Evolutionary conservation across 2,888 invertebrate species (phyloP).

Genomic region (Yponomeuta cagnagella): DNA sequence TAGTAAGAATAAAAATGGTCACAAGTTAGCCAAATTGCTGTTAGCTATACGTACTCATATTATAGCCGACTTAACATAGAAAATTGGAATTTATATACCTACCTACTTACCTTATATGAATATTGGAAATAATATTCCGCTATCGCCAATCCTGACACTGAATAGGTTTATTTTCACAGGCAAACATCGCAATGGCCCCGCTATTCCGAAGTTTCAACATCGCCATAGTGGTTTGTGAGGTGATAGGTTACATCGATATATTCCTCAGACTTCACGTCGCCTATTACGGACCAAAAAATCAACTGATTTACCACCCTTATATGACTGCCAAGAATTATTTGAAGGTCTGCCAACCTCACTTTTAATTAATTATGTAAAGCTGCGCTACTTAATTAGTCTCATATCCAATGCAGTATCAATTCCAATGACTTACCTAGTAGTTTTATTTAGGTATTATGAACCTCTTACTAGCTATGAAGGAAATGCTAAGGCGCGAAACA

Average conservation of each 20-base stretch:
- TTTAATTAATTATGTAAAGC: neutral
- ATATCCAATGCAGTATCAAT: too few species aligned
- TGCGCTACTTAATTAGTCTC: neutral
- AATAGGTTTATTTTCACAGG: constrained; percentile 33
- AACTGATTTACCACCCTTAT: constrained; percentile 70
- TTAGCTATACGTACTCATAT: too few species aligned
- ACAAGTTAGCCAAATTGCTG: too few species aligned
- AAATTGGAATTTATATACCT: too few species aligned
- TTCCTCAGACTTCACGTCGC: constrained; percentile 71
- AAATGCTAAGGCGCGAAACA: too few species aligned
- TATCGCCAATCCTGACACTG: neutral
- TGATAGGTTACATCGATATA: constrained; percentile 62
- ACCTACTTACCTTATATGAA: too few species aligned
- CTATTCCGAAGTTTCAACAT: constrained; percentile 42
- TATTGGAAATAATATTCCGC: too few species aligned
- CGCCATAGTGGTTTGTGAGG: constrained; percentile 50
- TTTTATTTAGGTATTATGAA: too few species aligned
- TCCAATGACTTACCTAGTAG: too few species aligned
- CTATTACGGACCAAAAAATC: constrained; percentile 64
- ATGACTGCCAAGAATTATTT: constrained; percentile 68
- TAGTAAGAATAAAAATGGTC: neutral
- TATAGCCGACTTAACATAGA: too few species aligned
- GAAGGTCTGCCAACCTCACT: constrained; percentile 30
- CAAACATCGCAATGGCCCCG: constrained; percentile 57
- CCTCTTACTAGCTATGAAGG: too few species aligned